A percentile compares a stretch with the other conserved stretches of the same genome.
Evolutionary conservation across 2,113 vertebrate species (phyloP).

Genomic region (Melanostigma gelatinosum): DNA sequence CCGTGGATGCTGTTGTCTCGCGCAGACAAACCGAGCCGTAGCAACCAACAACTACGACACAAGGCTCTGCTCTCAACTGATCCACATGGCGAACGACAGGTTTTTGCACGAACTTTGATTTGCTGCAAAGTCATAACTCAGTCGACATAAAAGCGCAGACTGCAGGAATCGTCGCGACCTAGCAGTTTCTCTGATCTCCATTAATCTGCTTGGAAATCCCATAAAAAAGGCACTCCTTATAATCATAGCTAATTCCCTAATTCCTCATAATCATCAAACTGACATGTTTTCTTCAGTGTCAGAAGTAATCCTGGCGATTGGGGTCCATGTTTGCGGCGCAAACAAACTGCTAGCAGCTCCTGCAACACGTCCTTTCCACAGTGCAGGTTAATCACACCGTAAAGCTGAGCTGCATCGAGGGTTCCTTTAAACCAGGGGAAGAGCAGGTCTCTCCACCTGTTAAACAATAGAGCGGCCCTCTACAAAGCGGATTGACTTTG

Average conservation of each 20-base stretch:
- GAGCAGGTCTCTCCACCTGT: not conserved
- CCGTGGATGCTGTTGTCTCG: not conserved
- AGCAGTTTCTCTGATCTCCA: not conserved
- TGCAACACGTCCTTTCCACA: not conserved
- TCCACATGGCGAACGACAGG: conserved; percentile 13
- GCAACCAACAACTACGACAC: not conserved
- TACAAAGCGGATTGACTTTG: not conserved
- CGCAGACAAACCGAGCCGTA: not conserved
- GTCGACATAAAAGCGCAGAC: not conserved
- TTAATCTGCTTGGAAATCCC: not conserved
- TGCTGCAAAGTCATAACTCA: not conserved
- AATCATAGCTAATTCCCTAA: not conserved
- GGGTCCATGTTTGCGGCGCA: not conserved
- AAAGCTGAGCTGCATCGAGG: not conserved
- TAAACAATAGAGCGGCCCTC: not conserved
- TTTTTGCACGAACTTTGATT: not conserved
- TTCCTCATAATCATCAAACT: conserved; percentile 1
- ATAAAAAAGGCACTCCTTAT: not conserved
- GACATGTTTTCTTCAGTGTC: not conserved
- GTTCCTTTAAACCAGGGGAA: not conserved
- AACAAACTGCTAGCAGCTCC: not conserved
- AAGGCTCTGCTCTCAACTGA: conserved; percentile 1
- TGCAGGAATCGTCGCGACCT: not conserved
- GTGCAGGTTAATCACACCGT: not conserved
- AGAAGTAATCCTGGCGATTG: not conserved